phyloP scores from a whole-genome alignment of 2,797 vertebrate genomes.

The Odontamblyopus rebecca region DNA sequence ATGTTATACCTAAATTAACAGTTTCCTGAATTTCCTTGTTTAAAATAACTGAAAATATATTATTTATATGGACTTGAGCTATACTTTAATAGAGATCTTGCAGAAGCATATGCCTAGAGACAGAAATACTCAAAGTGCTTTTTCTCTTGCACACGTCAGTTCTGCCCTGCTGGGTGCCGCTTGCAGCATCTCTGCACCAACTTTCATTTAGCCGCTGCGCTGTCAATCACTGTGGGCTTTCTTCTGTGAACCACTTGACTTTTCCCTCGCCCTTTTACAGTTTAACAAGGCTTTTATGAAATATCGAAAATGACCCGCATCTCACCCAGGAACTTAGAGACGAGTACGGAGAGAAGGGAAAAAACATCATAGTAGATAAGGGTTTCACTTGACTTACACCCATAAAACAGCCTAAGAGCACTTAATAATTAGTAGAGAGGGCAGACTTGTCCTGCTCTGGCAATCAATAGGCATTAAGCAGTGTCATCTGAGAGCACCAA shows the following conservation, averaged over 20 bases:
- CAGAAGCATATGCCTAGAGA: slow-evolving; percentile 14
- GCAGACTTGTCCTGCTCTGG: slow-evolving; percentile 60
- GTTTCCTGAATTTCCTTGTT: background rate
- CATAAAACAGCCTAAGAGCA: slow-evolving; percentile 75
- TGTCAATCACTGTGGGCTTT: slow-evolving; percentile 20
- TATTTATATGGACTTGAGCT: background rate
- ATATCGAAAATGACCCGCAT: slow-evolving; percentile 3
- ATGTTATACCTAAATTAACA: background rate
- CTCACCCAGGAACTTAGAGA: slow-evolving; percentile 18
- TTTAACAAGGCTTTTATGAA: slow-evolving; percentile 14
- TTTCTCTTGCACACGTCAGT: background rate
- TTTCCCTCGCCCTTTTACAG: slow-evolving; percentile 12
- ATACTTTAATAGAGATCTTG: slow-evolving; percentile 8
- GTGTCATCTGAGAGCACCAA: slow-evolving; percentile 58
- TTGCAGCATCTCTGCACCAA: slow-evolving; percentile 17
- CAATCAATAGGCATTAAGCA: slow-evolving; percentile 81
- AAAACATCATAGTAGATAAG: slow-evolving; percentile 38
- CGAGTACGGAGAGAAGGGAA: slow-evolving; percentile 22
- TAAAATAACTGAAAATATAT: background rate
- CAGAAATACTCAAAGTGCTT: slow-evolving; percentile 10
- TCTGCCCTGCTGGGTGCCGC: slow-evolving; percentile 15
- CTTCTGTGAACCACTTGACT: slow-evolving; percentile 11
- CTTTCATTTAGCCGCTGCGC: slow-evolving; percentile 15
- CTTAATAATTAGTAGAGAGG: slow-evolving; percentile 79
- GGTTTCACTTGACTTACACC: slow-evolving; percentile 59